Evolutionary conservation across 1,140 invertebrate genomes (phyloP).

Genomic region (Radopholus similis): DNA sequence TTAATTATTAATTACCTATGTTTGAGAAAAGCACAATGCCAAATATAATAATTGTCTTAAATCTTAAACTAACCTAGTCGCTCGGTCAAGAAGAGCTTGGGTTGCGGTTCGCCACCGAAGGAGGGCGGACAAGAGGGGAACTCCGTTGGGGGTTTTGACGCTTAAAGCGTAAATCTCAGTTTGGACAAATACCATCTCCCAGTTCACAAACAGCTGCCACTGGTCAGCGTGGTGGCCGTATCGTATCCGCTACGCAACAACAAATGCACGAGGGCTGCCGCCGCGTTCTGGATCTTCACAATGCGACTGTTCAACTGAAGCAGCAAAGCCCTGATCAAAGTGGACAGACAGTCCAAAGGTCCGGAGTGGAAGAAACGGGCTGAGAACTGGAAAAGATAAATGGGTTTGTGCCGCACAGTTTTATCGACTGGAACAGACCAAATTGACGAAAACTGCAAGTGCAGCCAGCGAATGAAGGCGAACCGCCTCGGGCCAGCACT

Average conservation of each 20-base stretch:
- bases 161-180: not conserved
- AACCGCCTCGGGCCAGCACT: constrained; percentile 81
- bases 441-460: constrained; percentile 81
- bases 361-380: constrained; percentile 44
- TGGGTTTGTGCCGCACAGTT: constrained; percentile 67
- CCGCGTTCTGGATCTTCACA: constrained; percentile 43
- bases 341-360: constrained; percentile 44
- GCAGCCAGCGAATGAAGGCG: constrained; percentile 85
- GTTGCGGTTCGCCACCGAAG: not conserved
- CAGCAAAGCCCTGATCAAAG: constrained; percentile 47
- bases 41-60: too few species aligned
- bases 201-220: not conserved
- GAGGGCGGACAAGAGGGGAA: not conserved
- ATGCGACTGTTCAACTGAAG: constrained; percentile 53
- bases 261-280: constrained; percentile 54
- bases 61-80: too few species aligned
- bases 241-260: constrained; percentile 55
- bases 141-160: not conserved
- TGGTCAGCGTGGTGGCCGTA: constrained; percentile 7
- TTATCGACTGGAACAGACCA: constrained; percentile 72
- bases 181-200: not conserved
- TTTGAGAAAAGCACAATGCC: too few species aligned
- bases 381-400: constrained; percentile 23
- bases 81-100: constrained; percentile 22
- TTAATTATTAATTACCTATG: too few species aligned